phyloP scores from a whole-genome alignment of 2,113 vertebrate genomes.

The Genyomyrus donnyi region DNA sequence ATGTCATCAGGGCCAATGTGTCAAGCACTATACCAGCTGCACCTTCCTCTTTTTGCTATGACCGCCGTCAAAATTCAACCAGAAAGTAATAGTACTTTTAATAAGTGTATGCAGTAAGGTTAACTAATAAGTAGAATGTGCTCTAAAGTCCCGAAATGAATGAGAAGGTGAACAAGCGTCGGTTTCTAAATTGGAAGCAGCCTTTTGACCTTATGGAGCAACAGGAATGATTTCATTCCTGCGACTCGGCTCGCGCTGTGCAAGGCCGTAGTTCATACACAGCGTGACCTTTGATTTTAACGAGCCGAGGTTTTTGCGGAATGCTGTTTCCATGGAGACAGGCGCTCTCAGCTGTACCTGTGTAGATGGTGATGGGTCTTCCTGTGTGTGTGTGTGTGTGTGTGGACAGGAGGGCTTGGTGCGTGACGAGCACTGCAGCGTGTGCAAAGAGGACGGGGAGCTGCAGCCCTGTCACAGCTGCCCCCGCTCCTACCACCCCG shows the following conservation, averaged over 20 bases:
- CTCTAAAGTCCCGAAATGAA: neutral
- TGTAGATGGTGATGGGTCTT: neutral
- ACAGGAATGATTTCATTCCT: neutral
- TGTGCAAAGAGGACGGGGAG: slow-evolving; percentile 74
- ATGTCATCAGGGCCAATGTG: neutral
- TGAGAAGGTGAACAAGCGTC: neutral
- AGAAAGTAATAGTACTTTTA: neutral
- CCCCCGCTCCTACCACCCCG: slow-evolving; percentile 80
- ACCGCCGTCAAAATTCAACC: neutral
- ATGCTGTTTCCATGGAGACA: neutral
- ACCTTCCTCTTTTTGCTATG: neutral
- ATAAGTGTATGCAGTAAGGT: neutral
- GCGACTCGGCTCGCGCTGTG: neutral
- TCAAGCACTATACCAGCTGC: neutral
- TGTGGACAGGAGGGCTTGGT: slow-evolving; percentile 67
- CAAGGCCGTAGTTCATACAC: neutral
- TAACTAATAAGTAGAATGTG: neutral
- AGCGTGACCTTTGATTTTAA: neutral
- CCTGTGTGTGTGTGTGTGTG: neutral
- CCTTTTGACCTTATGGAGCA: neutral
- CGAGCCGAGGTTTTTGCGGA: neutral
- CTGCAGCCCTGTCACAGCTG: slow-evolving; percentile 83
- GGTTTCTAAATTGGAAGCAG: neutral
- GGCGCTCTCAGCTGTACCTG: neutral
- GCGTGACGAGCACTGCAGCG: slow-evolving; percentile 74